Base-by-base conservation (phyloP, 2,797 vertebrate genomes). In the Sebastes ruberrimus region DNA sequence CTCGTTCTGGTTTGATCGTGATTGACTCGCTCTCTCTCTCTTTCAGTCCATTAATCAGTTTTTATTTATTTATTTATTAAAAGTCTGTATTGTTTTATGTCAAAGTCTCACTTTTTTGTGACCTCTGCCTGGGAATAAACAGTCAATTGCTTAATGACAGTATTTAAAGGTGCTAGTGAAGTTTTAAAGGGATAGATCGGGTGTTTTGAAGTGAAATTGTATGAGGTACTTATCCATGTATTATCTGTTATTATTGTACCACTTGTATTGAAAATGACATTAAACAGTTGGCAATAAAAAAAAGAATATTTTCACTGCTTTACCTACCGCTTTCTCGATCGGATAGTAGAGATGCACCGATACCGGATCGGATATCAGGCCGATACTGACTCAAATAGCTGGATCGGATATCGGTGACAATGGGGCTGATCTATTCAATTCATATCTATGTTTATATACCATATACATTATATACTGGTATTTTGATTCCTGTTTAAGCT, bases 221-320 rank as follows among this genome's bases (percentile, higher is more conserved):
- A 22, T 10, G 20, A 52, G 49, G 49, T 52, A n/a, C 8, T 52
- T 52, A 46, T 46, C 42, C 16, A 8, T 20, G 7, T 46, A 46
- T 18, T 4, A 52, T 52, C 20, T 52, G 49, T 0, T 20, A n/a
- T 52, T n/a, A n/a, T 20, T 52, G 49, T 20, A 52, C 8, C 20
- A 52, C 20, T n/a, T 52, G 20, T n/a, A 20, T 20, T 46, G 42
- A 46, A 46, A 46, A 18, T 46, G 16, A 46, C 42, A 46, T 18
- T 18, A 46, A 46, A 46, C 42, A 46, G 16, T 46, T 46, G 42
- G 42, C 0, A 14, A 18, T 46, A 14, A 42, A 42, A 16, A 42
- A 42, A 42, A 0, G 0, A 0, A 42, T 42, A 42, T 16, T 42
- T 16, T 42, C 14, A 0, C 38, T 16, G 14, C 14, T 42, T 42